These are phyloP conservation scores for Engystomops pustulosus DNA, from an alignment of 2,113 vertebrate genomes.

Conservation along the genomic window DNA sequence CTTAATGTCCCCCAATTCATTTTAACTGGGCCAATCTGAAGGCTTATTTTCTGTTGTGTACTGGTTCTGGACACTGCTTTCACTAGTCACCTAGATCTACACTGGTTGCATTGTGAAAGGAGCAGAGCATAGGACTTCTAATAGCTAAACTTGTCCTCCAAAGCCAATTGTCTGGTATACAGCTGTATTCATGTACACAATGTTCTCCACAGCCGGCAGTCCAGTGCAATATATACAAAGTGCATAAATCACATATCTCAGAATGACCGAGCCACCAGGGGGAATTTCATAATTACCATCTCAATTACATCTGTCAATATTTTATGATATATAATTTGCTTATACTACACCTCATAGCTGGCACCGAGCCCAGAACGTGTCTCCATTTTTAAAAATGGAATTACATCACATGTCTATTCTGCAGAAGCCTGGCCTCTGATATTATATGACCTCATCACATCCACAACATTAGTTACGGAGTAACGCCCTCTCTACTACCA, in stretches of 20 bases:
- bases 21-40: too few species aligned
- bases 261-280: background rate
- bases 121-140: too few species aligned
- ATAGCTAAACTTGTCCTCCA: too few species aligned
- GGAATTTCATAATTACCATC: background rate
- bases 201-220: background rate
- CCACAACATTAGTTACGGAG: background rate
- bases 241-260: background rate
- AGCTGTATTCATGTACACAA: too few species aligned
- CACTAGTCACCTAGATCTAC: too few species aligned
- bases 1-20: too few species aligned
- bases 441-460: background rate
- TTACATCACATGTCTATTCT: background rate
- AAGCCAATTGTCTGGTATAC: too few species aligned
- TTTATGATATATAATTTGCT: background rate
- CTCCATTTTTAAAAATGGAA: background rate
- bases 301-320: conserved; percentile 8
- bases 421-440: background rate
- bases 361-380: background rate
- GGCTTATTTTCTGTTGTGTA: too few species aligned
- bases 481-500: too few species aligned
- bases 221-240: background rate
- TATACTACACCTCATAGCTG: background rate
- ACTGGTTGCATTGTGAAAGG: too few species aligned
- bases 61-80: too few species aligned